phyloP scores from a whole-genome alignment of 2,113 vertebrate species.

The Rattus norvegicus region GRCr8 NC_086019.1:99861501-99862000 shows the following conservation, averaged over 20 bases:
- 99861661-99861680: background rate
- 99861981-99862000: background rate
- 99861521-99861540: background rate
- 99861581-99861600: background rate
- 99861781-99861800: too few relatives aligned
- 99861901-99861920: background rate
- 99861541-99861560: background rate
- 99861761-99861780: too few relatives aligned
- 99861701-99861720: too few relatives aligned
- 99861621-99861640: background rate
- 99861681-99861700: background rate
- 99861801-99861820: too few relatives aligned
- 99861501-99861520: background rate
- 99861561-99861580: slow-evolving; percentile 29
- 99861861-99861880: background rate
- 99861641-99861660: background rate
- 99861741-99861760: background rate
- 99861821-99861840: too few relatives aligned
- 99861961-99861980: background rate
- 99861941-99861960: background rate
- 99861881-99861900: background rate
- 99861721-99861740: background rate
- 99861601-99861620: background rate
- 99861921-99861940: background rate
- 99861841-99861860: too few relatives aligned